Base-by-base conservation (phyloP, 1,140 invertebrate species). In the Drosophila melanica region DNA sequence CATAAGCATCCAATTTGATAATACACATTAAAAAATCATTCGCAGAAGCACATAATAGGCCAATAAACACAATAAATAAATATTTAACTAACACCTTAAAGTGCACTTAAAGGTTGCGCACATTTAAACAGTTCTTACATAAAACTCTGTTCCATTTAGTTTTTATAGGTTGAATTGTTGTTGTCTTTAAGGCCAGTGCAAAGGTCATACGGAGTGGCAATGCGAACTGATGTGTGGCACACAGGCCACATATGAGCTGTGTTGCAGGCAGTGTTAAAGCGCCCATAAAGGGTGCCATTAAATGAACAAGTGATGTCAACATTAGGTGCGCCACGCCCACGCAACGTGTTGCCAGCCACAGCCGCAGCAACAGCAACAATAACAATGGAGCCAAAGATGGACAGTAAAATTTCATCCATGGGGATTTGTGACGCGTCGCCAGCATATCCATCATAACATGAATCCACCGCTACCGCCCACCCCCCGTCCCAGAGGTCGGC, bases 291-390 rank as follows among this genome's bases (percentile, higher is more conserved):
- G 63, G 59, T 41, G 74, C 59, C 79, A 81, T 81, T 73, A 81
- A 81, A 81, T 77, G 79, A 59, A 48, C 74, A 77, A 89, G 84
- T 84, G 84, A 87, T 84, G 84, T 87, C 82, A 82, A 89, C 75
- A 78, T 82, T 82, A 89, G 79, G 55, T 57, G 35, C 14, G 50
- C 48, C 72, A 71, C 67, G 69, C 77, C 84, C 72, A 73, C 42
- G 33, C 48, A 8, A 16, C 10, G 50, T 27, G 18, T 6, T 30
- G 20, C 54, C 12, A 10, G 9, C 45, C 20, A 6, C 50, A 33
- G 7, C 23, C 14, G 30, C 2, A 57, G 9, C 45, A 11, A 6
- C 50, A 23, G 8, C 23, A 27, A 30, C 2, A 58, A 39, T 16
- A 11, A 16, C 18, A 16, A 51, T 39, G 23, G 23, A 30, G 11